Base-by-base conservation (phyloP, 2,888 invertebrate genomes). In the Coleophora deauratella region DNA sequence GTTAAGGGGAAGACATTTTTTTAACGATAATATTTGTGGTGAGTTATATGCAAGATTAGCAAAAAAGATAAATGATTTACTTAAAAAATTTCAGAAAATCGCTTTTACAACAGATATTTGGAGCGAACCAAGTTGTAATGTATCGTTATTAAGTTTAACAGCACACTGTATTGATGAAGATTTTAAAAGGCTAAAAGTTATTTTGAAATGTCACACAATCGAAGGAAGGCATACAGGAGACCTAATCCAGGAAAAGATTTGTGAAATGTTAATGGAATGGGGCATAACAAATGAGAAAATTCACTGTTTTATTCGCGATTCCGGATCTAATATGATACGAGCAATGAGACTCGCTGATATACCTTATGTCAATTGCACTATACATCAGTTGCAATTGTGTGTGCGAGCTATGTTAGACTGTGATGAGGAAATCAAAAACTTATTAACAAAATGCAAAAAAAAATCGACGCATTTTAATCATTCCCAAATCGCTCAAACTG, bases 41-140 rank as follows among this genome's bases (percentile, higher is more conserved):
- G 35, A 52, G 28, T 42, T 50, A 46, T 49, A 55, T 27, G 43
- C 41, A 42, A 50, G 48, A 41, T 42, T 51, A 38, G 46, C 27
- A 11, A 13, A 49, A 21, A 51, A 41, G 45, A 45, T 49, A 31
- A 41, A 46, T 1, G 47, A 45, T 44, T 50, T 52, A 39, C 27
- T 51, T 9, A 50, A 48, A 46, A 43, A 43, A n/a, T 54, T 51
- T 40, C 47, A 50, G 37, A 47, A 52, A 37, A 31, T 54, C 27
- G 35, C 47, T 28, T 47, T 50, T 13, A 48, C 53, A 31, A 50
- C 39, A 21, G 51, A 48, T 44, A 48, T 51, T 11, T 51, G 43
- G 40, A 37, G 40, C 35, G 46, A 51, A 10, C 38, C 47, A 42
- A 42, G 44, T 33, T 45, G 48, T 38, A 41, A 43, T 15, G 46